A percentile compares a stretch with the other conserved stretches of the same genome.
phyloP scores from a whole-genome alignment of 2,797 vertebrate genomes.

The Syngnathus acus region DNA sequence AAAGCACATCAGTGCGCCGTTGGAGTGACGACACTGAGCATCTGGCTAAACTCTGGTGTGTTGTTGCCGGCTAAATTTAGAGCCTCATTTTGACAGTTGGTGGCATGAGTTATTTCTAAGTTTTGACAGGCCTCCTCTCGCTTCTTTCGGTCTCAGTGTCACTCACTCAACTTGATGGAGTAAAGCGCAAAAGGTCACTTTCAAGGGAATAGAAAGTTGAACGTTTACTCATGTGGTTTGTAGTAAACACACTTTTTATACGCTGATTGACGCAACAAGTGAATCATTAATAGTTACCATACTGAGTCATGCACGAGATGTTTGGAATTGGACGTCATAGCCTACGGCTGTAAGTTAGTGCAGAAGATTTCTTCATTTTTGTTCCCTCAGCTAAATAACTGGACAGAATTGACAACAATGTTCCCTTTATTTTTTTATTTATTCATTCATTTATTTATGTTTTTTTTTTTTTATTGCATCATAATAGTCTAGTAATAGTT shows the following conservation, averaged over 20 bases:
- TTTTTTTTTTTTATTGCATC: conserved; percentile 7
- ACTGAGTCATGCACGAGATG: neutral
- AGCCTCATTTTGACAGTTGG: conserved; percentile 55
- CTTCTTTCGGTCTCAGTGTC: conserved; percentile 14
- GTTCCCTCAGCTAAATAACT: neutral
- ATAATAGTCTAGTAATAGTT: conserved; percentile 9
- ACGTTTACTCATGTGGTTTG: conserved; percentile 16
- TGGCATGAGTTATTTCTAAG: conserved; percentile 51
- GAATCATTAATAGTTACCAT: neutral
- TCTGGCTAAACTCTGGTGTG: conserved; percentile 59
- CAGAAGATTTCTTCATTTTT: neutral
- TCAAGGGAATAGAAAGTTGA: conserved; percentile 28
- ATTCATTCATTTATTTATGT: neutral
- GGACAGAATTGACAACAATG: neutral
- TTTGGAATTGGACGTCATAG: neutral
- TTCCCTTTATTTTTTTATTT: neutral
- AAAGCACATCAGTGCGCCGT: conserved; percentile 56
- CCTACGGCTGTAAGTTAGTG: neutral
- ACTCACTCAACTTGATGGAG: conserved; percentile 10
- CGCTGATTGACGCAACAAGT: neutral
- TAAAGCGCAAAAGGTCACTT: conserved; percentile 30
- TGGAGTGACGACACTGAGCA: conserved; percentile 56
- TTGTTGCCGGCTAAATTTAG: conserved; percentile 64
- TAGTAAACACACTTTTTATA: conserved; percentile 21
- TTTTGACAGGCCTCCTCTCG: conserved; percentile 30